phyloP scores from a whole-genome alignment of 2,113 vertebrate genomes.

The Vireo altiloquus region DNA sequence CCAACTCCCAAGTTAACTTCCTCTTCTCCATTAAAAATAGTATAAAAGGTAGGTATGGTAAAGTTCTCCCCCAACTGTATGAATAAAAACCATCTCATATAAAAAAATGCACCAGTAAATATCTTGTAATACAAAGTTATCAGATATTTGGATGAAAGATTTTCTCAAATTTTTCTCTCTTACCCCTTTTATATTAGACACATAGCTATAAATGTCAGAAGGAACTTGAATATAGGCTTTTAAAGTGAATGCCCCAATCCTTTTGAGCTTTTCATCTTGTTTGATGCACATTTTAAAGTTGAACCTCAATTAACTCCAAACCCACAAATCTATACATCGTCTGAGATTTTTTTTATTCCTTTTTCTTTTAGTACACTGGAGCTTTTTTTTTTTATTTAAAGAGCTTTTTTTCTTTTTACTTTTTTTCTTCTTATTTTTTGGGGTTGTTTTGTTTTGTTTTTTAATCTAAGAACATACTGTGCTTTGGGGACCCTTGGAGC shows the following conservation, averaged over 20 bases:
- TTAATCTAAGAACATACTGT: not conserved
- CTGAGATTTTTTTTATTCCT: not conserved
- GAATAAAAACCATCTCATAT: not conserved
- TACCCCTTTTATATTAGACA: not conserved
- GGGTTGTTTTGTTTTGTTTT: not conserved
- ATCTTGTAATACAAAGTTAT: not conserved
- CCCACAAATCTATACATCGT: not conserved
- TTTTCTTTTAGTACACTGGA: not conserved
- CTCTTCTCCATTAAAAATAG: not conserved
- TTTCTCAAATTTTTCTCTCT: not conserved
- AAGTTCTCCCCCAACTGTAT: not conserved
- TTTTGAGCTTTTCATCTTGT: not conserved
- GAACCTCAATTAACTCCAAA: not conserved
- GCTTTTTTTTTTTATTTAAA: not conserved
- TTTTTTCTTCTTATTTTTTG: rapidly evolving
- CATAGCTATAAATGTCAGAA: not conserved
- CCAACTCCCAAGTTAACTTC: not conserved
- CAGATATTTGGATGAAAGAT: not conserved
- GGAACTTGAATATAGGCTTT: not conserved
- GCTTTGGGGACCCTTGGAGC: not conserved
- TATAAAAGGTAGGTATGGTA: not conserved
- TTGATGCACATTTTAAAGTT: not conserved
- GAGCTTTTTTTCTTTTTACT: rapidly evolving
- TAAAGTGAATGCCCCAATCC: not conserved
- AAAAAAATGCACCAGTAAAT: not conserved